Evolutionary conservation across 2,888 invertebrate genomes (phyloP), one percentile per base, ranked within the genome.

Genomic region (Lochmaea crataegi): DNA sequence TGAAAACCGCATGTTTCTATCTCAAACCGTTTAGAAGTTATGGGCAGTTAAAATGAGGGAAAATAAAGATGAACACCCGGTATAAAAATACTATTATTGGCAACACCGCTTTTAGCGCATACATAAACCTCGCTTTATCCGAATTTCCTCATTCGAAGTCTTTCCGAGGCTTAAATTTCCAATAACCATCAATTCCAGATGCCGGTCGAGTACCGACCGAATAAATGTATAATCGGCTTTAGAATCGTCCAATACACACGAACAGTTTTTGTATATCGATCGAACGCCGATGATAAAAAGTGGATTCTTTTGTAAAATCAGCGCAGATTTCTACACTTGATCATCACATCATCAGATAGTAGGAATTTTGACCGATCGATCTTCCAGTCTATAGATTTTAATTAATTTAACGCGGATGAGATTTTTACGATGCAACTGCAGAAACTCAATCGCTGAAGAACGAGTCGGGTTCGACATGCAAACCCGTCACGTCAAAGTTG

Each of bases 171-270:
- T 64, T 68, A 73, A 73, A 68, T 60, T 68, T 73, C 68, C 72
- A 73, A 73, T 73, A 68, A 73, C 72, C 68, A 68, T 73, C 68
- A 68, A 68, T 65, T 65, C 65, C 71, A 63, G 65, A 65, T 70
- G 58, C 70, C 65, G 71, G 16, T 56, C 56, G 32, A 56, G 56
- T 56, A 51, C 65, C 65, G 45, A n/a, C n/a, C 53, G 65, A 65
- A 51, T 65, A 65, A 65, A 65, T 53, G 65, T 65, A 65, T 65
- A 65, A 65, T 65, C 65, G 53, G 48, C 14, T 14, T 45, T 26
- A 18, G 51, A 65, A 65, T 65, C 48, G 51, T 53, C 16, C n/a
- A 6, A 32, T 32, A 5, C 32, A 32, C 32, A 32, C 32, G 32
- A 65, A 65, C 53, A 48, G 41, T 32, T 66, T 66, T 66, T 66